Percentiles rank a stretch among this genome's conserved stretches.
phyloP scores from a whole-genome alignment of 2,797 vertebrate genomes.

The Orestias chungarensis region DNA sequence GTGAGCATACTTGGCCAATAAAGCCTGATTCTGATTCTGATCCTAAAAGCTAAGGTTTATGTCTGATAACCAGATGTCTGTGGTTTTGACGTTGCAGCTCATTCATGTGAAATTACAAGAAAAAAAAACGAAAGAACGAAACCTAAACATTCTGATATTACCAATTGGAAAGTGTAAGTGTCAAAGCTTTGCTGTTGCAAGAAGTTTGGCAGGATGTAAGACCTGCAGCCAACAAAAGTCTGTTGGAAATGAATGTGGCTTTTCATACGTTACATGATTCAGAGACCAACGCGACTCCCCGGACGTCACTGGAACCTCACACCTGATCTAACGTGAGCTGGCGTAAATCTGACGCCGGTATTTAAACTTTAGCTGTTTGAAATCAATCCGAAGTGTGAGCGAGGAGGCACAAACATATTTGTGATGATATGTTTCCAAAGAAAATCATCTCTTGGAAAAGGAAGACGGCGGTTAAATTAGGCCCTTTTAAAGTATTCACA shows the following conservation, averaged over 20 bases:
- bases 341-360: slow-evolving; percentile 3
- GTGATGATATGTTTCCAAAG: not conserved
- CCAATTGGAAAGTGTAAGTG: not conserved
- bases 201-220: not conserved
- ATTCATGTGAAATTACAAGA: not conserved
- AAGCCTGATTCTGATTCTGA: too few species aligned
- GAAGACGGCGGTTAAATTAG: too few species aligned
- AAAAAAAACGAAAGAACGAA: too few species aligned
- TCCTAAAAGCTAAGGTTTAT: slow-evolving; percentile 3
- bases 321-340: too few species aligned
- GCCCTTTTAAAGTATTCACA: not conserved
- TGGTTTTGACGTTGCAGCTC: not conserved
- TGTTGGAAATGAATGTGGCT: not conserved
- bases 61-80: not conserved
- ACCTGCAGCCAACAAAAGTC: not conserved
- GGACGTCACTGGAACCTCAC: not conserved
- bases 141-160: not conserved
- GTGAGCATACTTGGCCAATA: too few species aligned
- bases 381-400: not conserved
- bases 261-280: not conserved
- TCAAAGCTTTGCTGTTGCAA: not conserved
- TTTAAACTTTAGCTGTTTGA: not conserved
- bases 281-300: not conserved
- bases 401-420: too few species aligned
- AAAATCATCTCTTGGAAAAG: not conserved